These are phyloP conservation scores for Hirtodrosophila alboralis DNA, from an alignment of 2,888 invertebrate genomes.

Conservation along the genomic window DNA sequence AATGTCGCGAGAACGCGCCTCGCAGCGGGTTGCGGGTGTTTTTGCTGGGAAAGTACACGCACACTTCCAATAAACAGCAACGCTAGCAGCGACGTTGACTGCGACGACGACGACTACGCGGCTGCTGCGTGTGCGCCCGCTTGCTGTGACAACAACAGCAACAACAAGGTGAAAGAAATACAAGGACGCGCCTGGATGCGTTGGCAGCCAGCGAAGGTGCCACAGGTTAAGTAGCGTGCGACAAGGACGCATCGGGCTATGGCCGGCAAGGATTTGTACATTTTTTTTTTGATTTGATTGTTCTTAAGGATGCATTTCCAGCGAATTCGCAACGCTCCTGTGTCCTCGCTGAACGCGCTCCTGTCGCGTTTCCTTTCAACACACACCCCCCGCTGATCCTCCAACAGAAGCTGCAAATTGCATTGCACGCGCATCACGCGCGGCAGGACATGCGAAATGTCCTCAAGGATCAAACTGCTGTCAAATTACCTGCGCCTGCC, in stretches of 20 bases:
- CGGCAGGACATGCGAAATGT: conserved; percentile 25
- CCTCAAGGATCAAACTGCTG: not conserved
- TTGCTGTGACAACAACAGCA: conserved; percentile 55
- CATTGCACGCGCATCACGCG: conserved; percentile 42
- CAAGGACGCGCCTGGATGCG: conserved; percentile 42
- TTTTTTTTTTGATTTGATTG: conserved; percentile 25
- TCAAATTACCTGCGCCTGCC: conserved; percentile 30
- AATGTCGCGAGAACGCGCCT: conserved; percentile 76
- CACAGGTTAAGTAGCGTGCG: conserved; percentile 66
- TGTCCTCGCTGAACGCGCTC: conserved; percentile 29
- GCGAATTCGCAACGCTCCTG: conserved; percentile 50
- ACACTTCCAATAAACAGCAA: conserved; percentile 63
- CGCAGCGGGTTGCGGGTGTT: conserved; percentile 37
- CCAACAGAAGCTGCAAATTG: conserved; percentile 61
- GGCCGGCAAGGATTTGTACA: conserved; percentile 30
- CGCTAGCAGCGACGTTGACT: conserved; percentile 18
- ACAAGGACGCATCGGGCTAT: conserved; percentile 53
- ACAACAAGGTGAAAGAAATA: too few relatives aligned
- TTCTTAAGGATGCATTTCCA: conserved; percentile 35
- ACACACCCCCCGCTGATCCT: conserved; percentile 65
- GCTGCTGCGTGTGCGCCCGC: conserved; percentile 64
- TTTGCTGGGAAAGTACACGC: conserved; percentile 51
- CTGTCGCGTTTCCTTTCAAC: conserved; percentile 61
- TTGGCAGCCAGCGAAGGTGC: conserved; percentile 25
- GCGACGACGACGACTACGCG: conserved; percentile 6